phyloP scores from a whole-genome alignment of 2,888 invertebrate species.

The Graphium colonna region DNA sequence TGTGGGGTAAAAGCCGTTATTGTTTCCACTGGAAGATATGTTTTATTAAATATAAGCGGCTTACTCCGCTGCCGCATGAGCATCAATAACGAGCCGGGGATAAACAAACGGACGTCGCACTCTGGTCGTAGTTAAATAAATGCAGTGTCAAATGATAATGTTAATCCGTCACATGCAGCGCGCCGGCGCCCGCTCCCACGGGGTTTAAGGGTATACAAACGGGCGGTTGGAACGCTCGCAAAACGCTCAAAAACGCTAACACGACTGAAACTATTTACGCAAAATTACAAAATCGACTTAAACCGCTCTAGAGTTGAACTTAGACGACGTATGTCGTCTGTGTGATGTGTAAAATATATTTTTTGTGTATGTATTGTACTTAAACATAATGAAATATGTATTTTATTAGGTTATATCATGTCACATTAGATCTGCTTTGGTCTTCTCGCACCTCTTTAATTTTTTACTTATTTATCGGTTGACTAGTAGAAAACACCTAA shows the following conservation, averaged over 20 bases:
- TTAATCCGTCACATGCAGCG: slow-evolving; percentile 74
- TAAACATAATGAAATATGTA: too few relatives aligned
- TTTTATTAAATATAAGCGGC: slow-evolving; percentile 23
- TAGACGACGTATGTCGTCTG: too few relatives aligned
- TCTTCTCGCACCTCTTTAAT: too few relatives aligned
- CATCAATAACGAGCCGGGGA: slow-evolving; percentile 23
- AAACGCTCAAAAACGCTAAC: too few relatives aligned
- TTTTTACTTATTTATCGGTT: too few relatives aligned
- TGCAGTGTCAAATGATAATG: slow-evolving; percentile 78
- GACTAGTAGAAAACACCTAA: too few relatives aligned
- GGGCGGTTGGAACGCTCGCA: slow-evolving; percentile 34
- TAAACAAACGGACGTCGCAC: slow-evolving; percentile 30
- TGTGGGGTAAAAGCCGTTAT: background rate
- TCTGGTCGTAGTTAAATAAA: slow-evolving; percentile 62
- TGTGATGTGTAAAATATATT: too few relatives aligned
- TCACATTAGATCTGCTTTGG: too few relatives aligned
- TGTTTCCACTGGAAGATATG: slow-evolving; percentile 17
- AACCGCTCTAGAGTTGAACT: too few relatives aligned
- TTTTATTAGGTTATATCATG: too few relatives aligned
- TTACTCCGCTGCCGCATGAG: slow-evolving; percentile 10
- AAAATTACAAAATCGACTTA: background rate
- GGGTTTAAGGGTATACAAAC: slow-evolving; percentile 53
- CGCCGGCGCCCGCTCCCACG: slow-evolving; percentile 63
- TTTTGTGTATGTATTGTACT: too few relatives aligned
- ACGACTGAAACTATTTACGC: too few relatives aligned